Percentiles rank a stretch among this genome's conserved stretches.
phyloP scores from a whole-genome alignment of 2,113 vertebrate species.

The Micromys minutus region DNA sequence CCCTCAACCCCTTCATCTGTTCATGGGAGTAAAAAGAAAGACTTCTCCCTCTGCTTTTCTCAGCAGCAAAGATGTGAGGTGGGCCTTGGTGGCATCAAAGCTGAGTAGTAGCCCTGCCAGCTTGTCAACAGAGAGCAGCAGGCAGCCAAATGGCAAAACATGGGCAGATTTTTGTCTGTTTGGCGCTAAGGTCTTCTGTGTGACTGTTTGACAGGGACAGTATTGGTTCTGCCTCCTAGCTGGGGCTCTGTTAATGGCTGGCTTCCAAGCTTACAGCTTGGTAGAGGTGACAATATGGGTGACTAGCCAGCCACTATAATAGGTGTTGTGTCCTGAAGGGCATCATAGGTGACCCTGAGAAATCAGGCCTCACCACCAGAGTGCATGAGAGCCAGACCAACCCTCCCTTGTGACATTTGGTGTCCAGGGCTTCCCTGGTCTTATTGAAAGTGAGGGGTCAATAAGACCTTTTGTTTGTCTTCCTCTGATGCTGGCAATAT shows the following conservation, averaged over 20 bases:
- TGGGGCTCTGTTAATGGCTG: background rate
- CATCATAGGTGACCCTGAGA: background rate
- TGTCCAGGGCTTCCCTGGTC: background rate
- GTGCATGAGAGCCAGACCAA: no score
- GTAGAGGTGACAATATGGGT: background rate
- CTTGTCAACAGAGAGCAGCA: background rate
- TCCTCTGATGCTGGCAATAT: background rate
- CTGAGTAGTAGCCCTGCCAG: no score
- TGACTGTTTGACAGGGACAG: background rate
- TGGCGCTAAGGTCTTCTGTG: background rate
- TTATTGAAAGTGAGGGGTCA: background rate
- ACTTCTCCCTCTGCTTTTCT: background rate
- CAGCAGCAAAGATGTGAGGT: background rate
- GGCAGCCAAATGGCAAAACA: background rate
- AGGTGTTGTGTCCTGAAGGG: background rate
- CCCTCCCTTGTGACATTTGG: background rate
- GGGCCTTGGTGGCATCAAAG: background rate
- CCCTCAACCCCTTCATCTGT: constrained; percentile 50
- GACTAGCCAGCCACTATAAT: background rate
- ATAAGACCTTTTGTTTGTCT: background rate
- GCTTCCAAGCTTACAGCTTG: background rate
- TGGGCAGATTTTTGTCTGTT: background rate
- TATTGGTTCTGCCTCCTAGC: background rate
- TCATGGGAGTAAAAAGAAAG: background rate
- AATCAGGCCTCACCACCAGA: background rate